Evolutionary conservation across 2,113 vertebrate genomes (phyloP).

Genomic region (Vulpes ferrilata): DNA sequence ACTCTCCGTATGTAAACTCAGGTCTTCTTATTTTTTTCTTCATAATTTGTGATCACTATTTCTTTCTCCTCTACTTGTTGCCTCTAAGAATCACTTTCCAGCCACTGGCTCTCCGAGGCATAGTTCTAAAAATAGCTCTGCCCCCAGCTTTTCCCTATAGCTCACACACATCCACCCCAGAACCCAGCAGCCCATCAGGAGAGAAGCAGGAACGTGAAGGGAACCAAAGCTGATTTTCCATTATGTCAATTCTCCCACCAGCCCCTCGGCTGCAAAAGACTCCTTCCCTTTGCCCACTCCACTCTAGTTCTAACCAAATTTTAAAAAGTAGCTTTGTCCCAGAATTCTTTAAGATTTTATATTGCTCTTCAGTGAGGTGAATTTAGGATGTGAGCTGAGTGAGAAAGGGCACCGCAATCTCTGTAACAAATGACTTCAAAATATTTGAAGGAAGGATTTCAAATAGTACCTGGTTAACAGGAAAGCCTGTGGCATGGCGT

Average conservation of each 20-base stretch:
- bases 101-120: background rate
- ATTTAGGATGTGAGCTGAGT: background rate
- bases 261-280: background rate
- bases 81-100: background rate
- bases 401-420: conserved; percentile 2
- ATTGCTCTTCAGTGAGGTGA: background rate
- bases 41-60: background rate
- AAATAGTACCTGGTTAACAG: background rate
- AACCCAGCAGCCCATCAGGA: background rate
- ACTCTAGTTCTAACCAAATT: background rate
- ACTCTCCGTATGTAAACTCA: background rate
- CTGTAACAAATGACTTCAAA: conserved; percentile 44
- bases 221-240: background rate
- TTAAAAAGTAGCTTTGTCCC: conserved; percentile 19
- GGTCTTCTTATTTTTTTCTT: background rate
- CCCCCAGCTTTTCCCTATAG: background rate
- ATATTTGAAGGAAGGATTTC: background rate
- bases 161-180: background rate
- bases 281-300: background rate
- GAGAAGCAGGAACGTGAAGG: background rate
- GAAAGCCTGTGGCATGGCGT: background rate
- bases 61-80: background rate
- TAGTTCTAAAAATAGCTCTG: background rate
- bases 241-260: conserved; percentile 21
- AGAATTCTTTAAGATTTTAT: background rate